Percentiles rank a stretch among this genome's conserved stretches.
phyloP scores from a whole-genome alignment of 1,140 invertebrate species.

The Sinella curviseta region DNA sequence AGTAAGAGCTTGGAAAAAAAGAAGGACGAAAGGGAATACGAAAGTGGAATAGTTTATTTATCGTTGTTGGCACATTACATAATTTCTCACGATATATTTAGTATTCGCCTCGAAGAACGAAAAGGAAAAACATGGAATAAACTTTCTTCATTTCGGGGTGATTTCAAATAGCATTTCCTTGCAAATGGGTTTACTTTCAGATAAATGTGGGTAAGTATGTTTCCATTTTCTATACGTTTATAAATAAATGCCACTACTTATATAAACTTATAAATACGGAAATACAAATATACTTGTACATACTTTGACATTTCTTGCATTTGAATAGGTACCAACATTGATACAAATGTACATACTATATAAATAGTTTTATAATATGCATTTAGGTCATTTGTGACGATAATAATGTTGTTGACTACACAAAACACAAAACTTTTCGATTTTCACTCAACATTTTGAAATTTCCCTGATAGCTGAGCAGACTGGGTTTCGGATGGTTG shows the following conservation, averaged over 20 bases:
- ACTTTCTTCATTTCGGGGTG: constrained; percentile 1
- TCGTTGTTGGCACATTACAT: constrained; percentile 21
- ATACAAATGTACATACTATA: too few relatives aligned
- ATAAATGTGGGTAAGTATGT: neutral
- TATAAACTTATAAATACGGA: too few relatives aligned
- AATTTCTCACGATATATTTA: constrained; percentile 26
- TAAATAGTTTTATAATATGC: neutral
- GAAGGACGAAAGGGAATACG: neutral
- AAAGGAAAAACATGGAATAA: neutral
- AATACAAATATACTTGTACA: too few relatives aligned
- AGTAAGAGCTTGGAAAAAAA: neutral
- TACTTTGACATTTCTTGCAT: too few relatives aligned
- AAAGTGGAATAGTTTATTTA: constrained; percentile 21
- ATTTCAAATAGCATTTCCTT: neutral
- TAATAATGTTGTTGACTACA: neutral
- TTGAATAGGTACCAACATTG: too few relatives aligned
- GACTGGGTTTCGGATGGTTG: too few relatives aligned
- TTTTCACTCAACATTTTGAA: neutral
- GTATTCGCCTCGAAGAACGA: neutral
- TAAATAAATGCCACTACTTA: too few relatives aligned
- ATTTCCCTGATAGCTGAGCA: too few relatives aligned
- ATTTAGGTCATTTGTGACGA: constrained; percentile 19
- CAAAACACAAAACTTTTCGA: neutral
- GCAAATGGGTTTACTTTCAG: constrained; percentile 1
- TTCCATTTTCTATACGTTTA: too few relatives aligned